These are phyloP conservation scores for Phasianus colchicus DNA, from an alignment of 2,113 vertebrate species.

Conservation along the genomic window DNA sequence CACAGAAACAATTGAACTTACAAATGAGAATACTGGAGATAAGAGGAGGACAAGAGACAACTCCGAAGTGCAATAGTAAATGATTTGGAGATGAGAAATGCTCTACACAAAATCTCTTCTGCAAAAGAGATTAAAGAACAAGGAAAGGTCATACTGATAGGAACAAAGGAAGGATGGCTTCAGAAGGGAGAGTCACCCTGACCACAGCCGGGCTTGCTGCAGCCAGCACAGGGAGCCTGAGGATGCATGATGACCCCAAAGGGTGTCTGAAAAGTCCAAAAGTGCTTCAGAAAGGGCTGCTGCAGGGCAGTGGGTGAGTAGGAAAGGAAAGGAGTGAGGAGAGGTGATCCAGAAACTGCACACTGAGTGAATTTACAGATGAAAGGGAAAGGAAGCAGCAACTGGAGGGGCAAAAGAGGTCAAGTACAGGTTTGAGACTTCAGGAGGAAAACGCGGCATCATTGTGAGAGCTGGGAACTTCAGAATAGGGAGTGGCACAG, in stretches of 20 bases:
- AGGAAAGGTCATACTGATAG: not conserved
- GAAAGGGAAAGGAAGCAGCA: slow-evolving; percentile 1
- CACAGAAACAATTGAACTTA: not conserved
- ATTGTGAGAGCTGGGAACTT: not conserved
- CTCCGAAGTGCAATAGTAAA: not conserved
- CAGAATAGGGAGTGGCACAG: not conserved
- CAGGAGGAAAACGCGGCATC: not conserved
- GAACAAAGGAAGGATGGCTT: not conserved
- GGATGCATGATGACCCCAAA: rapidly evolving
- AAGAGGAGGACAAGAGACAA: not conserved
- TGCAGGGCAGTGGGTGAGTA: not conserved
- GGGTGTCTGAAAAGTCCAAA: not conserved
- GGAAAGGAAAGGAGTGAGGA: not conserved
- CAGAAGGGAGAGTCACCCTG: not conserved
- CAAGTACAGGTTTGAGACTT: not conserved
- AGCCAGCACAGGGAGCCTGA: not conserved
- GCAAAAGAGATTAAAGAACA: not conserved
- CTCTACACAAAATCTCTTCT: not conserved
- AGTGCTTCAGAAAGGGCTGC: not conserved
- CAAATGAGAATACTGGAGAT: not conserved
- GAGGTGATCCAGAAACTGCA: not conserved
- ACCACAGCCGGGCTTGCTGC: not conserved
- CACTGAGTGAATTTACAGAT: not conserved
- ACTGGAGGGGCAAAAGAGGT: not conserved
- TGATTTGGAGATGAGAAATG: not conserved